Base-by-base conservation (phyloP, 2,113 vertebrate genomes). In the Heterochromis multidens region DNA sequence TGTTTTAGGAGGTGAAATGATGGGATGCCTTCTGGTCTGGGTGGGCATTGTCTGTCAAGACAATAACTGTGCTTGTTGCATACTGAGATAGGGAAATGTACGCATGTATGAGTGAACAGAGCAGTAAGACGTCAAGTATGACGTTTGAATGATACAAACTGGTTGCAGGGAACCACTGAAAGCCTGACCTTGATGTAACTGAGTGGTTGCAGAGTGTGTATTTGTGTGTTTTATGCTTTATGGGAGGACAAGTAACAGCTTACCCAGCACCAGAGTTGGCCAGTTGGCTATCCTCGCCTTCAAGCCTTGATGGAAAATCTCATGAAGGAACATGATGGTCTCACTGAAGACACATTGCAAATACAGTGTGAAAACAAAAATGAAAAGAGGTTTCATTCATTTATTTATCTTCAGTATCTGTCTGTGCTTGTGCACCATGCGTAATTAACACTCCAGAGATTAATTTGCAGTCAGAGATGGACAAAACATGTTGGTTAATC, bases 281-380 rank as follows among this genome's bases (percentile, higher is more conserved):
- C 99, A 99, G 93, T 99, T 99, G 80, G 97, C 98, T 93, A 99
- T 98, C 93, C 99, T 97, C 58, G 99, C 99, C 94, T 99, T 99
- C 83, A 99, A 94, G 89, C 99, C 99, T 95, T 99, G 99, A 92
- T 99, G 98, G 96, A 99, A 99, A 96, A 99, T 99, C 96, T 99
- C 98, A 92, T 99, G 98, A 70, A 99, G 97, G 94, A 99, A 99
- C 98, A 99, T 99, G 89, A 99, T 99, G 83, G 99, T 99, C 96
- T 99, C 99, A 93, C 98, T 99, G 94, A 91, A 84, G 81, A 87
- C 46, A 84, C 29, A 82, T 33, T 67, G 31, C 21, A 40, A 81
- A 81, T 7, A 35, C 23, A 61, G 43, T 29, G 57, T 82, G 33
- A 80, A 61, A 61, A 88, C 31, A 90, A 56, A 87, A 57, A 13